These are phyloP conservation scores for Reticulitermes lucifugus DNA, from an alignment of 2,888 invertebrate genomes.

Conservation along the genomic window DNA sequence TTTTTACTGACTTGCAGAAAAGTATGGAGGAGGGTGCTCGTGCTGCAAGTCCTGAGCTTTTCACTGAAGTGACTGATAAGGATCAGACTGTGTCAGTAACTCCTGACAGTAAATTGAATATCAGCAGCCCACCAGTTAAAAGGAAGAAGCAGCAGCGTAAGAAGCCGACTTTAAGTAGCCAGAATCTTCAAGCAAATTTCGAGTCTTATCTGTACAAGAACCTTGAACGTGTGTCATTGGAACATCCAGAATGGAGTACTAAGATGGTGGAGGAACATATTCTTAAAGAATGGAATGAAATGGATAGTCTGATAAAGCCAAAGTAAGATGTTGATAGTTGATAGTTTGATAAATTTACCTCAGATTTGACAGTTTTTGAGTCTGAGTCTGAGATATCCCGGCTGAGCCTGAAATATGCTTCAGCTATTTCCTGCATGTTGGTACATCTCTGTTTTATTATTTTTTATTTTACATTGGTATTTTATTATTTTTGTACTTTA, in stretches of 20 bases:
- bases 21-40: background rate
- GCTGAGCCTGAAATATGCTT: too few relatives aligned
- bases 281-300: constrained; percentile 54
- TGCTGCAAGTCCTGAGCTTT: background rate
- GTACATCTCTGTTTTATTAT: too few relatives aligned
- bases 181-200: constrained; percentile 3
- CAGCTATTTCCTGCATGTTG: too few relatives aligned
- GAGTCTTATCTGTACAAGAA: constrained; percentile 59
- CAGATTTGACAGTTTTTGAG: too few relatives aligned
- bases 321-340: constrained; percentile 49
- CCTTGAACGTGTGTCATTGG: constrained; percentile 65
- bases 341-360: too few relatives aligned
- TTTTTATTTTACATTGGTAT: too few relatives aligned
- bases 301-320: constrained; percentile 53
- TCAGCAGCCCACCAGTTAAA: background rate
- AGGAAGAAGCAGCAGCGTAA: constrained; percentile 26
- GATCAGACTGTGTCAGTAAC: background rate
- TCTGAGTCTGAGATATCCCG: too few relatives aligned
- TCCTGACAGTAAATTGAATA: background rate
- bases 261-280: constrained; percentile 54
- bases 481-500: too few relatives aligned
- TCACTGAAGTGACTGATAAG: background rate
- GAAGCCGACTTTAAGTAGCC: background rate
- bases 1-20: too few relatives aligned
- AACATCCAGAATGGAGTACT: constrained; percentile 65